Percentiles rank a stretch among this genome's conserved stretches.
Conservation (phyloP, 1,140 invertebrate species). For the Calliphora vicina region DNA sequence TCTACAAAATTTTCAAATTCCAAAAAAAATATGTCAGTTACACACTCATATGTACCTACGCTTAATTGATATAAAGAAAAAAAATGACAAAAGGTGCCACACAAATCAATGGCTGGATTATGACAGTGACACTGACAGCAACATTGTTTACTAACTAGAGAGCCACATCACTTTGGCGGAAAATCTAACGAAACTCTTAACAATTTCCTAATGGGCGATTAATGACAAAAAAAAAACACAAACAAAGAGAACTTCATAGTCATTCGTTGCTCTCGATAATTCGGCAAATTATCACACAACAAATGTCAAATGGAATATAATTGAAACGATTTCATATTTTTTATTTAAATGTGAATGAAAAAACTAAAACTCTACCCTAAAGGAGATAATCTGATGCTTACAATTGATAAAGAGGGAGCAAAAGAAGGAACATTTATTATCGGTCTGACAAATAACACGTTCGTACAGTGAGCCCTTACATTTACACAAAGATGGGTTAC, state of each 20-base stretch:
- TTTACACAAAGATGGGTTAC: background rate
- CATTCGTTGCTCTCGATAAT: background rate
- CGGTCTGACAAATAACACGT: background rate
- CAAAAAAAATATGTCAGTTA: too few species aligned
- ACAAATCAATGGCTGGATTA: background rate
- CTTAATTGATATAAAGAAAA: too few species aligned
- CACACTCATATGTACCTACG: too few species aligned
- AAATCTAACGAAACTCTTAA: constrained; percentile 7
- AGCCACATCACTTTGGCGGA: too few species aligned
- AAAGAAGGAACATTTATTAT: background rate
- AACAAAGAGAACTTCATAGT: background rate
- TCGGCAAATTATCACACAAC: constrained; percentile 23
- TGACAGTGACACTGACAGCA: background rate
- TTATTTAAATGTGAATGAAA: background rate
- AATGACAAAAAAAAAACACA: background rate
- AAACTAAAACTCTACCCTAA: background rate
- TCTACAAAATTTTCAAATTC: too few species aligned
- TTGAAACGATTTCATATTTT: background rate
- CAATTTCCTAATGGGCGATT: constrained; percentile 10
- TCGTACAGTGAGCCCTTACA: background rate
- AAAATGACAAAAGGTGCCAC: background rate
- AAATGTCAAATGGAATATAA: background rate
- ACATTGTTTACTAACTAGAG: background rate
- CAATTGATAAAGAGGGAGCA: background rate
- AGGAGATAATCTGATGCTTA: background rate